phyloP scores from a whole-genome alignment of 2,113 vertebrate genomes.

The Phyllopteryx taeniolatus region DNA sequence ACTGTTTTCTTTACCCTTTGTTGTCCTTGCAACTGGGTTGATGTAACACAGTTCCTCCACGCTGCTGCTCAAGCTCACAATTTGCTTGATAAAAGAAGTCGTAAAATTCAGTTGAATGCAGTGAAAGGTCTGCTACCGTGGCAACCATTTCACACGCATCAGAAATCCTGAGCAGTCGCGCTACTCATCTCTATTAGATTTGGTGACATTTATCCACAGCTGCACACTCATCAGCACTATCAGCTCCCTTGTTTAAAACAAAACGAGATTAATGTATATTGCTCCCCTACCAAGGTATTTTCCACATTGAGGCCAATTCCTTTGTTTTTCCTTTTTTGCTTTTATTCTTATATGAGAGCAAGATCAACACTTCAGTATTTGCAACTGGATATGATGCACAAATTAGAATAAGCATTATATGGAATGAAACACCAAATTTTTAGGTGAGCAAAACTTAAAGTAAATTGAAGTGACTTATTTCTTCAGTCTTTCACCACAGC shows the following conservation, averaged over 20 bases:
- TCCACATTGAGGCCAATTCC: background rate
- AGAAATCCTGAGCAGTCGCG: slow-evolving; percentile 42
- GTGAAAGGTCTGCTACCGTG: slow-evolving; percentile 37
- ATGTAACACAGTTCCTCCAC: slow-evolving; percentile 50
- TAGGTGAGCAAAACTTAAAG: too few species aligned
- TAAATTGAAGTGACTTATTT: too few species aligned
- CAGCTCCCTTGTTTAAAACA: background rate
- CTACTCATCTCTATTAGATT: slow-evolving; percentile 7
- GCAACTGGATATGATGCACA: too few species aligned
- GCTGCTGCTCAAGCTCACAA: slow-evolving; percentile 28
- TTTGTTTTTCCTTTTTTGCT: too few species aligned
- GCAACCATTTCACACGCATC: slow-evolving; percentile 50
- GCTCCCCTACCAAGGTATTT: background rate
- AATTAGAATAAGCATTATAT: too few species aligned
- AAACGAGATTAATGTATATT: background rate
- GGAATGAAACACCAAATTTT: too few species aligned
- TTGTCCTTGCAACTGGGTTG: slow-evolving; percentile 27
- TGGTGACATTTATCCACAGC: slow-evolving; percentile 2
- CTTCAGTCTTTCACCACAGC: too few species aligned
- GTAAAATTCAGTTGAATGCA: slow-evolving; percentile 40
- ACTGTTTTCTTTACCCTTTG: slow-evolving; percentile 3
- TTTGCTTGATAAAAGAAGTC: slow-evolving; percentile 53
- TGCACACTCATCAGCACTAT: background rate
- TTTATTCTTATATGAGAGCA: too few species aligned
- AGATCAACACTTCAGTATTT: too few species aligned